Evolutionary conservation across 2,113 vertebrate species (phyloP).

Genomic region (Peromyscus polionotus): DNA sequence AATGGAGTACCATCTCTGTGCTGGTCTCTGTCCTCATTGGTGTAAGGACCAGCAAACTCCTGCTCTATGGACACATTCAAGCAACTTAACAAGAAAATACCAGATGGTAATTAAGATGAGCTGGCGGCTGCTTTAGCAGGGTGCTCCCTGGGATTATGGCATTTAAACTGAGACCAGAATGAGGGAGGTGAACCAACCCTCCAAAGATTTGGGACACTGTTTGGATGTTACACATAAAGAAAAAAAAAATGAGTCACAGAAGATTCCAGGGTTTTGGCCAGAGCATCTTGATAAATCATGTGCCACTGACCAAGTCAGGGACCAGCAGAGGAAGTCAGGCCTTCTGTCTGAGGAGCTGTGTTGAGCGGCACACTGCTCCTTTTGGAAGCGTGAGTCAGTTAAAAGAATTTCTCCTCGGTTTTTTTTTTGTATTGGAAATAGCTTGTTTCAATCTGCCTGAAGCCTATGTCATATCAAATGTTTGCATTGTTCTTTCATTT

Average conservation of each 20-base stretch:
- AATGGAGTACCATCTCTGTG: neutral
- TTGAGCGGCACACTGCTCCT: neutral
- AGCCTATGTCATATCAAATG: neutral
- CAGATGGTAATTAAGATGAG: neutral
- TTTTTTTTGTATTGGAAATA: constrained; percentile 13
- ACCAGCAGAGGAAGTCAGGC: neutral
- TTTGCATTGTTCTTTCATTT: neutral
- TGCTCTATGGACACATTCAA: neutral
- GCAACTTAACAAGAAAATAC: neutral
- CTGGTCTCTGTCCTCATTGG: neutral
- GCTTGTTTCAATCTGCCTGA: neutral
- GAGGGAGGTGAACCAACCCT: neutral
- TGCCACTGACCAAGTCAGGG: neutral
- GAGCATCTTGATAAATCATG: neutral
- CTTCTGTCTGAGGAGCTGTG: neutral
- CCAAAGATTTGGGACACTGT: neutral
- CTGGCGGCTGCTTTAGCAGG: neutral
- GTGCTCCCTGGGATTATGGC: neutral
- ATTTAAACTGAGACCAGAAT: neutral
- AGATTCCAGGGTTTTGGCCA: neutral
- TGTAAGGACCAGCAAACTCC: neutral
- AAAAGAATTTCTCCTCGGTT: neutral
- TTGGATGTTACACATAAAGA: neutral
- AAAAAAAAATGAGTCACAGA: neutral
- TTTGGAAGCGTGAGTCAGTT: neutral